phyloP scores from a whole-genome alignment of 2,797 vertebrate species.

The Tauraco hartlaubi region DNA sequence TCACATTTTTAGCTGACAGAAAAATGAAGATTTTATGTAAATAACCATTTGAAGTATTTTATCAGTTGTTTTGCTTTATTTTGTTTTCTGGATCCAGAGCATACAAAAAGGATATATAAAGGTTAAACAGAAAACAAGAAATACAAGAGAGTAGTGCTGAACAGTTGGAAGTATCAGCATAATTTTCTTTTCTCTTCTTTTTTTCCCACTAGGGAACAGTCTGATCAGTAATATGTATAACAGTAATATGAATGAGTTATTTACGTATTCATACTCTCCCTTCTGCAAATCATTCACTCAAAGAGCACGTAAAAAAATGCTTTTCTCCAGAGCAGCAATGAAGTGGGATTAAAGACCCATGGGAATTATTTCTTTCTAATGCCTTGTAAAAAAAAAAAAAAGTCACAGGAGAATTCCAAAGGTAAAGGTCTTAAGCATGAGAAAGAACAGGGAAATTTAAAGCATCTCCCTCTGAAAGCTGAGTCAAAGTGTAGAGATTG shows the following conservation, averaged over 20 bases:
- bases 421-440: not conserved
- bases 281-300: not conserved
- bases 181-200: not conserved
- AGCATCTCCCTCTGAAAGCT: not conserved
- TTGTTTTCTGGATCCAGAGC: not conserved
- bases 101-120: not conserved
- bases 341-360: not conserved
- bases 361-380: not conserved
- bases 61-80: not conserved
- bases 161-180: not conserved
- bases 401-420: not conserved
- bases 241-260: not conserved
- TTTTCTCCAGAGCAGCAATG: not conserved
- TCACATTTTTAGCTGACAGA: not conserved
- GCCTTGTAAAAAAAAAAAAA: not conserved
- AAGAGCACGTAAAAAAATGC: not conserved
- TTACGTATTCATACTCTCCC: not conserved
- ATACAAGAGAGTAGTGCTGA: not conserved
- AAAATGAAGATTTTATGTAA: not conserved
- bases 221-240: not conserved
- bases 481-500: not conserved
- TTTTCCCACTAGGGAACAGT: not conserved
- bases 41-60: not conserved
- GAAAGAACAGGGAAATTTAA: not conserved
- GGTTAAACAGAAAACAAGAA: not conserved